A percentile compares a stretch with the other conserved stretches of the same genome.
Conservation (phyloP, 2,797 vertebrate species). For the Bovichtus diacanthus region DNA sequence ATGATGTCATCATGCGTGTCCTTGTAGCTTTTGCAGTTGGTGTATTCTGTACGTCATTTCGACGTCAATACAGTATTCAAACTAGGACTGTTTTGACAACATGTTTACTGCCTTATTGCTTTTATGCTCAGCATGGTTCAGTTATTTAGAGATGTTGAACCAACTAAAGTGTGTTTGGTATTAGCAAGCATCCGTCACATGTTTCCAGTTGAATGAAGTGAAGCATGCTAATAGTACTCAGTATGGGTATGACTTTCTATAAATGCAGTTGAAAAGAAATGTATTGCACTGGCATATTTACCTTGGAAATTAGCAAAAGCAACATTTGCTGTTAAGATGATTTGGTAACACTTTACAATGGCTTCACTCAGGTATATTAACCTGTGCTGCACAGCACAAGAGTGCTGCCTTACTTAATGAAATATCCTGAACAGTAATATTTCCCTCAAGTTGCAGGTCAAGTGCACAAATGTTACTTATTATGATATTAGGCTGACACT, state of each 20-base stretch:
- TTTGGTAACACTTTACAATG: neutral
- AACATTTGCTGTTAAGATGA: neutral
- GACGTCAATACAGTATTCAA: conserved; percentile 3
- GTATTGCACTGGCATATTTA: neutral
- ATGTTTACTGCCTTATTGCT: too few species aligned
- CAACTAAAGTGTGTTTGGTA: neutral
- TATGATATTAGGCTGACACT: neutral
- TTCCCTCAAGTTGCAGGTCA: neutral
- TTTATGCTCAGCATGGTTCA: neutral
- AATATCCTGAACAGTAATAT: neutral
- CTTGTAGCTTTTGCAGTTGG: neutral
- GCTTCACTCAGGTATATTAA: neutral
- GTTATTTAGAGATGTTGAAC: conserved; percentile 10
- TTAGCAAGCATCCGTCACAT: neutral
- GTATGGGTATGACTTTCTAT: neutral
- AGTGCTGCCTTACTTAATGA: neutral
- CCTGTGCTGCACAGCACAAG: neutral
- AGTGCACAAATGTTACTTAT: neutral
- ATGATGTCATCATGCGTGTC: neutral
- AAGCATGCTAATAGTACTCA: neutral
- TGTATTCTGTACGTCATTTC: neutral
- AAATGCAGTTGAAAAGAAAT: neutral
- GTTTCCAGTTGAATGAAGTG: neutral
- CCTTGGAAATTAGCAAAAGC: neutral
- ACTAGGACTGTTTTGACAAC: neutral